phyloP scores from a whole-genome alignment of 2,888 invertebrate species.

The Tricholauxania praeusta region DNA sequence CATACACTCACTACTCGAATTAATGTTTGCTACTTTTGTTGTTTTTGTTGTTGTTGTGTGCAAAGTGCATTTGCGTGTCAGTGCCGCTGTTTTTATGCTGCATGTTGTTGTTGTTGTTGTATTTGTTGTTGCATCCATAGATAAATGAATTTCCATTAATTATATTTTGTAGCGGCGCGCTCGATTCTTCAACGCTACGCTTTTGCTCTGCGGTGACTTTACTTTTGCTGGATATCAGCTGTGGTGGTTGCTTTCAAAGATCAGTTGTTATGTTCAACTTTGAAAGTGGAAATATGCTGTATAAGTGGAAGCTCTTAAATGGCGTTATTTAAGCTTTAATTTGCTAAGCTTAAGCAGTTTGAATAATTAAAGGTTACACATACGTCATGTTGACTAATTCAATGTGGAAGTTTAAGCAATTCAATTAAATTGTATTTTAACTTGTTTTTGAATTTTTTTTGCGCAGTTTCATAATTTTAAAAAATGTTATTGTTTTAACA shows the following conservation, averaged over 20 bases:
- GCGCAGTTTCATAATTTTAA: too few relatives aligned
- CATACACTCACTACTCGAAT: constrained; percentile 6
- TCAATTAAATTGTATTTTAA: too few relatives aligned
- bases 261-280: too few relatives aligned
- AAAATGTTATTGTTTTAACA: not conserved
- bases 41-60: constrained; percentile 14
- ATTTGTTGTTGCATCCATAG: not conserved
- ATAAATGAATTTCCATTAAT: constrained; percentile 14
- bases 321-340: too few relatives aligned
- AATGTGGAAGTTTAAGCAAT: too few relatives aligned
- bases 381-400: too few relatives aligned
- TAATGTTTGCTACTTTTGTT: constrained; percentile 42
- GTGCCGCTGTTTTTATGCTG: not conserved
- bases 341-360: too few relatives aligned
- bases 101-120: constrained; percentile 10
- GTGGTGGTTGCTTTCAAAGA: too few relatives aligned
- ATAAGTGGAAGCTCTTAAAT: too few relatives aligned
- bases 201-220: not conserved
- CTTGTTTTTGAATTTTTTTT: too few relatives aligned
- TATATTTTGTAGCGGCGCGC: not conserved
- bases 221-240: not conserved
- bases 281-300: too few relatives aligned
- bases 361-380: too few relatives aligned
- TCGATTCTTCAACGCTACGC: not conserved
- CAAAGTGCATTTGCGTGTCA: constrained; percentile 26